These are phyloP conservation scores for Cyclophora punctaria DNA, from an alignment of 2,888 invertebrate species.

Conservation along the genomic window DNA sequence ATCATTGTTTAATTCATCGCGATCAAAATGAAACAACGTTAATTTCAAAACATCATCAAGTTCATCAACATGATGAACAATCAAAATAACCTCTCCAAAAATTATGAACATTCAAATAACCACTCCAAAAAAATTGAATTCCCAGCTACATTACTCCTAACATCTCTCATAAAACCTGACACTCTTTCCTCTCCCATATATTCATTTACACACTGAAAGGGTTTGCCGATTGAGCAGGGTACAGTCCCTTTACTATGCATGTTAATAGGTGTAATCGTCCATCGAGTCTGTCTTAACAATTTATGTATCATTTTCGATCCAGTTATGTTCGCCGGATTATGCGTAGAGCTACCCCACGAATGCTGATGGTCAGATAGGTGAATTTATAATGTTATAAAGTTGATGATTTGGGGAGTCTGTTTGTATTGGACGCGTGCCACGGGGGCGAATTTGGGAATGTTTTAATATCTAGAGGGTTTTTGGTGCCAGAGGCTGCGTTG, in stretches of 20 bases:
- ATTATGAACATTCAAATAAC: too few relatives aligned
- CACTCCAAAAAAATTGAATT: too few relatives aligned
- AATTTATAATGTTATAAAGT: conserved; percentile 46
- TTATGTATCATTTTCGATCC: conserved; percentile 75
- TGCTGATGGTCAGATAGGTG: conserved; percentile 55
- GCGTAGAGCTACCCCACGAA: conserved; percentile 48
- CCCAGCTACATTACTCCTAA: too few relatives aligned
- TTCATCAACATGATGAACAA: too few relatives aligned
- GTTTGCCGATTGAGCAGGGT: conserved; percentile 64
- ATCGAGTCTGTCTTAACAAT: conserved; percentile 64
- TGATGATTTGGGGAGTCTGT: conserved; percentile 29
- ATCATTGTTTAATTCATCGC: too few relatives aligned
- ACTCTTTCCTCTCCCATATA: not conserved
- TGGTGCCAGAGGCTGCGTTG: too few relatives aligned
- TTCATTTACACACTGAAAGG: conserved; percentile 36
- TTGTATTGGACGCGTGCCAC: conserved; percentile 10
- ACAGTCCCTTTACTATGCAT: conserved; percentile 54
- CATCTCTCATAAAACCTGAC: too few relatives aligned
- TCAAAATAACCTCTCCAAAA: too few relatives aligned
- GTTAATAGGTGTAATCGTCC: conserved; percentile 73
- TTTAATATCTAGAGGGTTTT: conserved; percentile 13
- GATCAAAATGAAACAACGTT: too few relatives aligned
- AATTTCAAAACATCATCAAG: too few relatives aligned
- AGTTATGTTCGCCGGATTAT: conserved; percentile 68
- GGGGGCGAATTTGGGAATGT: conserved; percentile 14